Base-by-base conservation (phyloP, 1,140 invertebrate species). In the Drosophila nigrodunni region DNA sequence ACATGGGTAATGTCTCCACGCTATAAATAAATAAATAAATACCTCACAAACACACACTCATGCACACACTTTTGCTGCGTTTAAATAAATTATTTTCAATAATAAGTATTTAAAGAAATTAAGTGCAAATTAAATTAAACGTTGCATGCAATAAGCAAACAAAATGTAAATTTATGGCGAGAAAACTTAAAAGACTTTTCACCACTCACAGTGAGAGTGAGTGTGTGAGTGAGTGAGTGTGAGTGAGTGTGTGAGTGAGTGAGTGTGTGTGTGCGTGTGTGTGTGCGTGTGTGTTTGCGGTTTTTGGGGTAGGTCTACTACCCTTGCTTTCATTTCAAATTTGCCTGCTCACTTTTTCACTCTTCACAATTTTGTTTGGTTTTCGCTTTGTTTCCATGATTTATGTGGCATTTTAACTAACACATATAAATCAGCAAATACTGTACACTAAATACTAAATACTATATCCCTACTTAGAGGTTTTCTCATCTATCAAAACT, bases 71-170 rank as follows among this genome's bases (percentile, higher is more conserved):
- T 55, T 58, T 37, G 41, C 55, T 66, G 66, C 83, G 69, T 69
- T 88, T 82, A 80, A 88, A 88, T 88, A 82, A 82, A 80, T 77
- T 77, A 87, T 82, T 80, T 72, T 65, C 73, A 74, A 79, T 80
- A 77, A 79, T 77, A 74, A 72, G 62, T 62, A 74, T 74, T 67
- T 80, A 75, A 88, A 82, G 72, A 80, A 73, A 72, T 88, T 71
- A 82, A 76, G 68, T 74, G 73, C 46, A 77, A 80, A 88, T 83
- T 86, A 72, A 88, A 80, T 88, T 83, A 83, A 80, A 83, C 64
- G 77, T 77, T 58, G 57, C 74, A 66, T 71, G 68, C 74, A 70
- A 52, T 13, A 43, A 58, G 39, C 55, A 50, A 71, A 76, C 55
- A 35, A 65, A 41, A 58, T 60, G 49, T 11, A 65, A 76, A 75